These are phyloP conservation scores for Pentalonia nigronervosa DNA, from an alignment of 1,140 invertebrate species.

Conservation along the genomic window DNA sequence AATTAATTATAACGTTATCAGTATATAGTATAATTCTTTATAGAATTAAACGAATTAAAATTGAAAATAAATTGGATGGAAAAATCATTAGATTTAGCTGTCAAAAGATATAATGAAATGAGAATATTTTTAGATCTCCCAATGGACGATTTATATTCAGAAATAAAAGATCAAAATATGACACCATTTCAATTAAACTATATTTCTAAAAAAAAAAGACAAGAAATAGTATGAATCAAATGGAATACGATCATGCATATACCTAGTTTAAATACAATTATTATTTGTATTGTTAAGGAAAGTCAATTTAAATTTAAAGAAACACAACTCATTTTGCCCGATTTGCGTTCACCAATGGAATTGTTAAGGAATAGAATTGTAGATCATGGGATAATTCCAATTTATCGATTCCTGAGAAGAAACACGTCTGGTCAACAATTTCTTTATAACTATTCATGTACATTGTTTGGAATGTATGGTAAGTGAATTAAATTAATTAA, in stretches of 20 bases:
- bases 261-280: background rate
- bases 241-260: background rate
- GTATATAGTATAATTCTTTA: background rate
- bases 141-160: background rate
- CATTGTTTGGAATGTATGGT: constrained; percentile 50
- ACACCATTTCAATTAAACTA: background rate
- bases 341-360: constrained; percentile 41
- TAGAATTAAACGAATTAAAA: background rate
- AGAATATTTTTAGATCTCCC: background rate
- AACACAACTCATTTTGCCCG: background rate
- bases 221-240: constrained; percentile 37
- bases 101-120: constrained; percentile 13
- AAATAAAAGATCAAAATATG: background rate
- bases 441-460: constrained; percentile 36
- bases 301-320: constrained; percentile 12
- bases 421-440: background rate
- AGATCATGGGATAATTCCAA: background rate
- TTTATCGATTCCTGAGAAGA: background rate
- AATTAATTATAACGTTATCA: background rate
- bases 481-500: background rate
- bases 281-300: background rate
- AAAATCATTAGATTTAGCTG: background rate
- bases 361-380: background rate
- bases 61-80: background rate
- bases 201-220: background rate